Evolutionary conservation across 1,140 invertebrate genomes (phyloP).

Genomic region (Mizuhopecten yessoensis): DNA sequence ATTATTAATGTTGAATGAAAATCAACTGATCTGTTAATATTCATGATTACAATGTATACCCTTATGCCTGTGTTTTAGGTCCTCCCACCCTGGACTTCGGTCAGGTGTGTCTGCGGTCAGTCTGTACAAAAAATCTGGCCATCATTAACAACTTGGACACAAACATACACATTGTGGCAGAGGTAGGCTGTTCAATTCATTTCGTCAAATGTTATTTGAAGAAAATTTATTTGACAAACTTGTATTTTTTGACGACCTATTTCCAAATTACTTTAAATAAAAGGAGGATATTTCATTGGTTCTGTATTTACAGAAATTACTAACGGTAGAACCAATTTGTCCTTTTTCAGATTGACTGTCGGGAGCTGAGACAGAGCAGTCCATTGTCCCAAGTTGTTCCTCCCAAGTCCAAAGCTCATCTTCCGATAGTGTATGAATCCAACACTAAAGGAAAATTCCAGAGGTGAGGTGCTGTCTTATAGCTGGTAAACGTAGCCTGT

Average conservation of each 20-base stretch:
- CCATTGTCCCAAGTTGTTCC: slow-evolving; percentile 83
- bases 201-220: no score
- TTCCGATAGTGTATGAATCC: slow-evolving; percentile 83
- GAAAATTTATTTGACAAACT: no score
- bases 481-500: no score
- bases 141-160: slow-evolving; percentile 82
- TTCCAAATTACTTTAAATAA: no score
- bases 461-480: slow-evolving; percentile 69
- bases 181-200: slow-evolving; percentile 69
- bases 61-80: slow-evolving; percentile 66
- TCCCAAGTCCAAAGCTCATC: slow-evolving; percentile 80
- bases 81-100: slow-evolving; percentile 82
- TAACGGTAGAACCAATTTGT: not conserved
- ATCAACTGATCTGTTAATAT: not conserved
- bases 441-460: slow-evolving; percentile 81
- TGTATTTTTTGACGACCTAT: no score
- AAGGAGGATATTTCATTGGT: no score
- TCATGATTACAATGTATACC: no score
- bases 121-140: slow-evolving; percentile 77
- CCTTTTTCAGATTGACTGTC: slow-evolving; percentile 80
- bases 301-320: not conserved
- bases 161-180: slow-evolving; percentile 79
- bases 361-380: slow-evolving; percentile 82
- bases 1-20: not conserved
- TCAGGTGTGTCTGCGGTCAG: slow-evolving; percentile 80